Evolutionary conservation across 2,888 invertebrate genomes (phyloP).

Genomic region (Amphipyra berbera): DNA sequence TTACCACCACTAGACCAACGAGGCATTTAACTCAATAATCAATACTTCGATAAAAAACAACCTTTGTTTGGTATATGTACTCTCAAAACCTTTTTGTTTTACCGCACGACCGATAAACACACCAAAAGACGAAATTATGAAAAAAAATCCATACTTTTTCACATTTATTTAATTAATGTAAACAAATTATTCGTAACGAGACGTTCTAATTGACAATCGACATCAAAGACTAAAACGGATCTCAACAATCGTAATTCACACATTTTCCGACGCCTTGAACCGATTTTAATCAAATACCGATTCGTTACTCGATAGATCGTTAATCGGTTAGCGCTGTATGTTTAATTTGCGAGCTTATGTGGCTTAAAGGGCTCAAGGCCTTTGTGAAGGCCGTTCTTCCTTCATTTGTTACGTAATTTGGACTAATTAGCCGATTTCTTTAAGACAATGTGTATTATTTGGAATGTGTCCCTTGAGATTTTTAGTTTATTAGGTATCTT

Average conservation of each 20-base stretch:
- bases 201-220: constrained; percentile 18
- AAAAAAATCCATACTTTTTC: background rate
- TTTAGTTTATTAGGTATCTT: constrained; percentile 38
- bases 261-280: constrained; percentile 23
- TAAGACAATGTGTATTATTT: constrained; percentile 36
- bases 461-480: constrained; percentile 33
- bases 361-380: constrained; percentile 16
- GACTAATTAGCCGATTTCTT: constrained; percentile 20
- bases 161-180: background rate
- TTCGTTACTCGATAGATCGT: constrained; percentile 33
- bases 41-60: no score
- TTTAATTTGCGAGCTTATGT: constrained; percentile 47
- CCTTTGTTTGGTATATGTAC: no score
- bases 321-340: constrained; percentile 43
- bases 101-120: no score
- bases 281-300: constrained; percentile 40
- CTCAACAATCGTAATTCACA: constrained; percentile 28
- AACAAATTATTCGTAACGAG: constrained; percentile 2
- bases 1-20: no score
- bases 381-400: constrained; percentile 4
- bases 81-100: no score
- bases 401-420: constrained; percentile 42
- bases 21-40: no score
- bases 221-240: background rate
- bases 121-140: no score